Conservation (phyloP, 2,113 vertebrate genomes). For the Copsychus sechellarum region DNA sequence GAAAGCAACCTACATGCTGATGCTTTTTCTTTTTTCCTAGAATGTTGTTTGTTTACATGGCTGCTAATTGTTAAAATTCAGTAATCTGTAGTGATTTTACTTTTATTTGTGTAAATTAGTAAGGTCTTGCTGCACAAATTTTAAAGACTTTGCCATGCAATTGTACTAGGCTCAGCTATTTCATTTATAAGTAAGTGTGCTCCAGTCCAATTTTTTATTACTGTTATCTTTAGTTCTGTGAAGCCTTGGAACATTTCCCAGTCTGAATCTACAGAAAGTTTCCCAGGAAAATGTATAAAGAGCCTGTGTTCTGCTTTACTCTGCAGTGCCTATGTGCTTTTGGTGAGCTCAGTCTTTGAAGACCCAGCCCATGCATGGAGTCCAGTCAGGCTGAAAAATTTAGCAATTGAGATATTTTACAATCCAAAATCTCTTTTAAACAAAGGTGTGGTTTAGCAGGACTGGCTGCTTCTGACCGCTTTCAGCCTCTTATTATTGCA, state of each 20-base stretch:
- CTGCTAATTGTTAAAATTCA: conserved; percentile 33
- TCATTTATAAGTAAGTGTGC: conserved; percentile 45
- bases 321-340: conserved; percentile 44
- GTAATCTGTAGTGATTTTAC: background rate
- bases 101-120: conserved; percentile 17
- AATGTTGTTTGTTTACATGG: conserved; percentile 3
- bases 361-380: conserved; percentile 49
- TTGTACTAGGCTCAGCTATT: conserved; percentile 26
- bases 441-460: conserved; percentile 56
- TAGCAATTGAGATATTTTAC: conserved; percentile 34
- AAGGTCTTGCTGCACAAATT: conserved; percentile 16
- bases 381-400: conserved; percentile 50
- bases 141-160: background rate
- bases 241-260: conserved; percentile 74
- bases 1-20: background rate
- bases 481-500: conserved; percentile 42
- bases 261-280: conserved; percentile 71
- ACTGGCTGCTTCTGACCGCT: conserved; percentile 41
- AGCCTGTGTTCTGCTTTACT: conserved; percentile 66
- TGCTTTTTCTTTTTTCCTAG: background rate
- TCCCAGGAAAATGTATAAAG: conserved; percentile 72
- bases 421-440: conserved; percentile 51
- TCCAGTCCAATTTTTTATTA: conserved; percentile 51
- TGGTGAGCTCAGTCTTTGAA: conserved; percentile 35
- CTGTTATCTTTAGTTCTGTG: conserved; percentile 70